Evolutionary conservation across 2,888 invertebrate genomes (phyloP).

Genomic region (Eulithis testata): DNA sequence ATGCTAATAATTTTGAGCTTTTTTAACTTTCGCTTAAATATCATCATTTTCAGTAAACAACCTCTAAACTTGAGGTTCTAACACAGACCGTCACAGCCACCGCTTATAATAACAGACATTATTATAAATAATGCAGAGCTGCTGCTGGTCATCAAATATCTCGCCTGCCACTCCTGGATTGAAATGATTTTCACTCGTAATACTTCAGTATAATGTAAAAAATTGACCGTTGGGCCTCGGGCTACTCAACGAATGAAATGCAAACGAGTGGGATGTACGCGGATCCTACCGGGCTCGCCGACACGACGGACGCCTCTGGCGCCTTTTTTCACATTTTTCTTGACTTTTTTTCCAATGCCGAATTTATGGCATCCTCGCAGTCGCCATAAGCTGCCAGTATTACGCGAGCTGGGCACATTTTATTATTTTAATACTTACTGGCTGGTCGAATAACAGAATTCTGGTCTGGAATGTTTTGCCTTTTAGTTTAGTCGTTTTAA

Average conservation of each 20-base stretch:
- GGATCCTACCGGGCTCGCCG: constrained; percentile 55
- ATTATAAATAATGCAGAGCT: no score
- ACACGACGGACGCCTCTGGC: constrained; percentile 43
- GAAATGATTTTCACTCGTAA: background rate
- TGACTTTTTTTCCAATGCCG: constrained; percentile 41
- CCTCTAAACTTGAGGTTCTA: no score
- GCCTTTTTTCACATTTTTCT: constrained; percentile 47
- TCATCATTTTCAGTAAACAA: no score
- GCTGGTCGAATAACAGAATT: constrained; percentile 33
- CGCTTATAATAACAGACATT: no score
- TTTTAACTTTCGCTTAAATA: no score
- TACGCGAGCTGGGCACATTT: constrained; percentile 50
- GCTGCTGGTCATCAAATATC: no score
- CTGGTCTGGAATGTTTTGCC: constrained; percentile 24
- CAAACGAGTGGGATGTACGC: constrained; percentile 73
- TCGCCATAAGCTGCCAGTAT: constrained; percentile 59
- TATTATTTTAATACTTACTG: constrained; percentile 36
- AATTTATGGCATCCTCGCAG: constrained; percentile 51
- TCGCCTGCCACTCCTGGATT: no score
- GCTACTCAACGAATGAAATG: constrained; percentile 50
- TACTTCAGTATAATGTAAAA: constrained; percentile 1
- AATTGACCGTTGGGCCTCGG: constrained; percentile 2
- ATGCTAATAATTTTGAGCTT: no score
- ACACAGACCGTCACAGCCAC: no score
- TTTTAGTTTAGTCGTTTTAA: constrained; percentile 28